Conservation (phyloP, 2,797 vertebrate genomes). For the Notamacropus eugenii region DNA sequence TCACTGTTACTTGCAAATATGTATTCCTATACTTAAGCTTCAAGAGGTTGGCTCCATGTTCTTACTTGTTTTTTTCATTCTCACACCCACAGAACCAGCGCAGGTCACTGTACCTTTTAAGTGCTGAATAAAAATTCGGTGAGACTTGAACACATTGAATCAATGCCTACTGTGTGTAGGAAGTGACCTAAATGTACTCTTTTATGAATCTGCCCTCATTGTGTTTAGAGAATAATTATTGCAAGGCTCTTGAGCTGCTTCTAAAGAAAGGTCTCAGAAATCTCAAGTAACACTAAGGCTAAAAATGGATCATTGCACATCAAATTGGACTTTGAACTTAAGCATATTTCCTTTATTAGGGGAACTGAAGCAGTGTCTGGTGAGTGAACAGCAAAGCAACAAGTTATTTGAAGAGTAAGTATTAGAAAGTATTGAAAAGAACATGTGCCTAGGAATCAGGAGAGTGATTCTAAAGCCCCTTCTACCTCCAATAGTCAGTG, state of each 20-base stretch:
- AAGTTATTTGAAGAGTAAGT: neutral
- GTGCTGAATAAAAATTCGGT: neutral
- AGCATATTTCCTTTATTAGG: neutral
- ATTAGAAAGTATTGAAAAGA: neutral
- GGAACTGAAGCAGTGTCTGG: neutral
- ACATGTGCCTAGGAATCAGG: neutral
- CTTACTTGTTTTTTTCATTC: neutral
- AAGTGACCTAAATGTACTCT: neutral
- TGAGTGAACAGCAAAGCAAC: neutral
- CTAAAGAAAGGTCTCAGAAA: neutral
- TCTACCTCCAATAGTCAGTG: neutral
- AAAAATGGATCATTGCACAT: neutral
- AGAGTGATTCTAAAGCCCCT: neutral
- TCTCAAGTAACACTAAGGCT: neutral
- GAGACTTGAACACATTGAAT: neutral
- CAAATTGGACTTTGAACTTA: neutral
- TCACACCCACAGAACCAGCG: neutral
- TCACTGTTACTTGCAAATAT: neutral
- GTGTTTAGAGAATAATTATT: neutral
- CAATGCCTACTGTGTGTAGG: neutral
- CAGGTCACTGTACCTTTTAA: neutral
- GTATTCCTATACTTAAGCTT: neutral
- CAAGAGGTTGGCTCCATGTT: neutral
- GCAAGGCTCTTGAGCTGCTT: neutral
- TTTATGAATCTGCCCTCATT: neutral